A percentile compares a stretch with the other conserved stretches of the same genome.
Evolutionary conservation across 2,797 vertebrate species (phyloP).

Genomic region (Xyrichtys novacula): DNA sequence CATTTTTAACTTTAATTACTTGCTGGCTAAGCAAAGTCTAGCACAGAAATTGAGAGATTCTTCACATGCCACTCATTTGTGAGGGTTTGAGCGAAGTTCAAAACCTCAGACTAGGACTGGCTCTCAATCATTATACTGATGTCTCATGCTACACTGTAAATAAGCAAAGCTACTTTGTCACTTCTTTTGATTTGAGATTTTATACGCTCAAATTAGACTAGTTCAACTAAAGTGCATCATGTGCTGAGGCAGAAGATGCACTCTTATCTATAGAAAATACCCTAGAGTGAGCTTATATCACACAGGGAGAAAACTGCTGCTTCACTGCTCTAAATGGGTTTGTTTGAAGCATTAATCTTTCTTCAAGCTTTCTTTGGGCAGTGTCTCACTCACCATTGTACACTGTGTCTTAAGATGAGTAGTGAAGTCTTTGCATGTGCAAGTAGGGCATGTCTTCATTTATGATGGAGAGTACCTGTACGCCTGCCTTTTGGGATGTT

Average conservation of each 20-base stretch:
- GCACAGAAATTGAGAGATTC: conserved; percentile 7
- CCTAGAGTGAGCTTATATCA: conserved; percentile 49
- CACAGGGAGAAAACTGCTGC: conserved; percentile 44
- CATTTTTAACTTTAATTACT: neutral
- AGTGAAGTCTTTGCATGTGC: conserved; percentile 36
- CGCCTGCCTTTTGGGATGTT: conserved; percentile 29
- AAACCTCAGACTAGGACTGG: conserved; percentile 4
- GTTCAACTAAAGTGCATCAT: conserved; percentile 50
- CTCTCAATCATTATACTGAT: neutral
- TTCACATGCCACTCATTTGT: neutral
- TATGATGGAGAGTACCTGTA: conserved; percentile 29
- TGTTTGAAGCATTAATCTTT: conserved; percentile 57
- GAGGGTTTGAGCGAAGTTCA: conserved; percentile 3
- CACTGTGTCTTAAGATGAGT: conserved; percentile 34
- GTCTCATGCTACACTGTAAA: conserved; percentile 33
- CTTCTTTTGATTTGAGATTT: conserved; percentile 46
- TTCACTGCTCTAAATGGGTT: conserved; percentile 50
- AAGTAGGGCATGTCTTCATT: conserved; percentile 37
- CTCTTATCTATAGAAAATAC: conserved; percentile 57
- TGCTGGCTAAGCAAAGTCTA: conserved; percentile 6
- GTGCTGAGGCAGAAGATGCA: conserved; percentile 47
- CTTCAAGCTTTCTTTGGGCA: conserved; percentile 42
- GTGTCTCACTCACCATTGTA: conserved; percentile 46
- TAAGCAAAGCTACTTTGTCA: conserved; percentile 43
- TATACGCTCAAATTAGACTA: conserved; percentile 49